Evolutionary conservation across 1,140 invertebrate genomes (phyloP), one percentile per base, ranked within the genome.

Genomic region (Brachionus paranguensis): DNA sequence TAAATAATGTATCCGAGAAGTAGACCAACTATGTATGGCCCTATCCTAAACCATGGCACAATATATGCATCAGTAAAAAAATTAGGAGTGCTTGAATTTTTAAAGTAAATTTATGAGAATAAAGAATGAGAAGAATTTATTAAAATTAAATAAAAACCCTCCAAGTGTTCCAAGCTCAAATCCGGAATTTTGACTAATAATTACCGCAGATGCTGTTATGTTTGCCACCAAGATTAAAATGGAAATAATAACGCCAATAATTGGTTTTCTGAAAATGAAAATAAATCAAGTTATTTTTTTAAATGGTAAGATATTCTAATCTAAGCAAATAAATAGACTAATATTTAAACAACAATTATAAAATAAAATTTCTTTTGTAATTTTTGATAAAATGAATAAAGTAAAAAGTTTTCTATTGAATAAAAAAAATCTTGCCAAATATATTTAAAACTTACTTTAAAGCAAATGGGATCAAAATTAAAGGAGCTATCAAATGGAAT

Each of bases 21-120:
- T 65, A 91, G 86, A 2, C 91, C 91, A 68, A 91, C 86, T 53
- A 91, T 87, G 85, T 90, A 92, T 12, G 91, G 89, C 6, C 88
- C 88, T 37, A 91, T 89, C 65, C 91, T 87, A 85, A 88, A 60
- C 87, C 91, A 92, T 6, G 91, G 91, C 55, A 89, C 89, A 4
- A 96, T 95, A 85, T 95, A 97, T 86, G 97, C 94, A 41, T 85
- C 95, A 94, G 8, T 87, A 84, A 86, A 86, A 86, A 12, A 70
- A 85, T 0, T 86, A 85, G 12, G 85, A 85, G 65, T 81, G 86
- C 83, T 60, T 24, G 8, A 33, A 20, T n/a, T 55, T 78, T 50
- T 20, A 55, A 45, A 20, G 12, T 11, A 3, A 14, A 17, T 41
- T 20, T 47, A 14, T 33, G 10, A 33, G 20, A 24, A 53, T 1